Conservation (phyloP, 2,797 vertebrate species). For the Ceryle rudis region DNA sequence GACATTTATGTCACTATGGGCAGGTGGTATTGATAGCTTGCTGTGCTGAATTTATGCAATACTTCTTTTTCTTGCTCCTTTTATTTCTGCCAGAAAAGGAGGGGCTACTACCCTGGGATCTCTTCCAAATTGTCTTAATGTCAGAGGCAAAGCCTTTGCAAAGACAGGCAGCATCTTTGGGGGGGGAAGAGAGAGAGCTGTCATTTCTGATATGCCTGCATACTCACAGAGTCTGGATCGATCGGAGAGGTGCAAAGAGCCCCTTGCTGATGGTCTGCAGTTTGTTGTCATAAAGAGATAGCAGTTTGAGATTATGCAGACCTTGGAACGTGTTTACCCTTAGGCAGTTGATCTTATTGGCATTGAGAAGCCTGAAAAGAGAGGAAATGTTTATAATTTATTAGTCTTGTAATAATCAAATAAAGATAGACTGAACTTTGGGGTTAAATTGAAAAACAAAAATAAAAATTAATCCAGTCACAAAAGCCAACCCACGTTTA, state of each 20-base stretch:
- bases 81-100: background rate
- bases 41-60: background rate
- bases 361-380: slow-evolving; percentile 91
- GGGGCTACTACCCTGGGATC: background rate
- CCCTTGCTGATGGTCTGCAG: slow-evolving; percentile 97
- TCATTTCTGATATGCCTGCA: background rate
- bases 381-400: slow-evolving; percentile 49
- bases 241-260: slow-evolving; percentile 91
- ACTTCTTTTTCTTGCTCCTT: background rate
- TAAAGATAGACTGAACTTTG: background rate
- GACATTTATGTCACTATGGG: background rate
- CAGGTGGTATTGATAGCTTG: background rate
- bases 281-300: slow-evolving; percentile 98
- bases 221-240: slow-evolving; percentile 97
- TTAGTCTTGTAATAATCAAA: background rate
- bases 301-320: slow-evolving; percentile 95
- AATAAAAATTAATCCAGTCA: background rate
- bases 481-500: background rate
- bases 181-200: background rate
- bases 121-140: background rate
- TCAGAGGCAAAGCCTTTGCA: background rate
- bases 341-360: slow-evolving; percentile 98
- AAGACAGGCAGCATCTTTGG: background rate
- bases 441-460: background rate
- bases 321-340: slow-evolving; percentile 98